These are phyloP conservation scores for Ariopsis seemanni DNA, from an alignment of 2,113 vertebrate genomes.

Conservation along the genomic window DNA sequence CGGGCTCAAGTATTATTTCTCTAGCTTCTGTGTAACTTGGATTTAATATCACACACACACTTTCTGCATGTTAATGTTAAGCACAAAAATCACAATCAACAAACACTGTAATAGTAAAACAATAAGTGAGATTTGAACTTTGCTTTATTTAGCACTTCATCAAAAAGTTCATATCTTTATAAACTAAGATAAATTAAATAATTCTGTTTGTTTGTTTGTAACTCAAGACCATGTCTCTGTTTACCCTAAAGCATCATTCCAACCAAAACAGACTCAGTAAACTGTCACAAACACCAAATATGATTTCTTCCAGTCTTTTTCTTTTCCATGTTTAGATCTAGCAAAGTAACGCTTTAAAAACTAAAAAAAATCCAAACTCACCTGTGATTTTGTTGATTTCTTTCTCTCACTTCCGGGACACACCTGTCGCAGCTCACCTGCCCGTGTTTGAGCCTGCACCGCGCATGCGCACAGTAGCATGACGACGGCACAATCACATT, in stretches of 20 bases:
- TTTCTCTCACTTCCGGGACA: slow-evolving; percentile 10
- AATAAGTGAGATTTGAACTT: not conserved
- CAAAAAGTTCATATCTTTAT: not conserved
- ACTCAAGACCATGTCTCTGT: not conserved
- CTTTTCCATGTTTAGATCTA: not conserved
- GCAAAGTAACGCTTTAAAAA: not conserved
- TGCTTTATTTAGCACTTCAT: not conserved
- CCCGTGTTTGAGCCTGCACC: not conserved
- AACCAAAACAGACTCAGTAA: not conserved
- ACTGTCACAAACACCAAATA: not conserved
- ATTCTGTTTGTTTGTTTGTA: no score
- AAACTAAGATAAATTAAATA: no score
- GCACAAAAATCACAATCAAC: not conserved
- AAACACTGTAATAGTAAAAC: not conserved
- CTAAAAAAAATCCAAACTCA: not conserved
- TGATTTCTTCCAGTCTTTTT: not conserved
- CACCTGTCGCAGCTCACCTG: slow-evolving; percentile 40
- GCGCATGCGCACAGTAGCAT: not conserved
- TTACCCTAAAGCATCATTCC: not conserved
- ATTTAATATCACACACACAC: no score
- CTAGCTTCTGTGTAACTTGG: not conserved
- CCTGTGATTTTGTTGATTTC: slow-evolving; percentile 24
- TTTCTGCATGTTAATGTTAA: no score
- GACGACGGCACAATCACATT: not conserved
- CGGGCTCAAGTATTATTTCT: not conserved